Conservation (phyloP, 1,140 invertebrate genomes). For the Drosophila equinoxialis region DNA sequence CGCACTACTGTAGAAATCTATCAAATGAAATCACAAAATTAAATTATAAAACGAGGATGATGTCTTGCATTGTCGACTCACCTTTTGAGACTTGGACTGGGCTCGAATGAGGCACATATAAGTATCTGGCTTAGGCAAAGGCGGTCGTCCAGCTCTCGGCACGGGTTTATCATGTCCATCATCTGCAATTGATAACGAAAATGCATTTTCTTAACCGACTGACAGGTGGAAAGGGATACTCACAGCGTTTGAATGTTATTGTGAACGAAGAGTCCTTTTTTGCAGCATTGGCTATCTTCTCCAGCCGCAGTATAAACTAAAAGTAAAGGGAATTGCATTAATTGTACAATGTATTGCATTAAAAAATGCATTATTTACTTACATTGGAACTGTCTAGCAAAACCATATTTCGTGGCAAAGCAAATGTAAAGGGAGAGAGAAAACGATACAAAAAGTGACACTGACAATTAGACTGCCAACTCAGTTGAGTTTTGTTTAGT, state of each 20-base stretch:
- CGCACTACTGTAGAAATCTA: slow-evolving; percentile 89
- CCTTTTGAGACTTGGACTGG: slow-evolving; percentile 88
- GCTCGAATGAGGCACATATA: slow-evolving; percentile 90
- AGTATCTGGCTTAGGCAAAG: slow-evolving; percentile 85
- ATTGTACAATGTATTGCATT: slow-evolving; percentile 83
- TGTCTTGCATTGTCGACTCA: neutral
- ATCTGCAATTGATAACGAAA: slow-evolving; percentile 83
- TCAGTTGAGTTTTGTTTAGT: too few relatives aligned
- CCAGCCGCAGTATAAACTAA: slow-evolving; percentile 87
- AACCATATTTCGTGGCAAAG: slow-evolving; percentile 85
- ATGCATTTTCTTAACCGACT: slow-evolving; percentile 15
- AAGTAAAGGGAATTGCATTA: slow-evolving; percentile 72
- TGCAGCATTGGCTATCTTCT: slow-evolving; percentile 87
- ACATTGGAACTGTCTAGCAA: slow-evolving; percentile 86
- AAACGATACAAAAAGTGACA: slow-evolving; percentile 41
- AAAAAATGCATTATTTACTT: slow-evolving; percentile 36
- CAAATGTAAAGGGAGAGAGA: slow-evolving; percentile 28
- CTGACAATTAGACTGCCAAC: slow-evolving; percentile 30
- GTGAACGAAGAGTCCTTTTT: slow-evolving; percentile 86
- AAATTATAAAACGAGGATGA: neutral
- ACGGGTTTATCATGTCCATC: slow-evolving; percentile 89
- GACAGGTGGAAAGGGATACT: slow-evolving; percentile 74
- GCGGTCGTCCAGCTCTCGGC: slow-evolving; percentile 85
- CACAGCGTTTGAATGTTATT: slow-evolving; percentile 89
- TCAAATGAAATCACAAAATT: neutral